Evolutionary conservation across 2,113 vertebrate species (phyloP), one percentile per base, ranked within the genome.

Genomic region (Cyphotilapia sp.): DNA sequence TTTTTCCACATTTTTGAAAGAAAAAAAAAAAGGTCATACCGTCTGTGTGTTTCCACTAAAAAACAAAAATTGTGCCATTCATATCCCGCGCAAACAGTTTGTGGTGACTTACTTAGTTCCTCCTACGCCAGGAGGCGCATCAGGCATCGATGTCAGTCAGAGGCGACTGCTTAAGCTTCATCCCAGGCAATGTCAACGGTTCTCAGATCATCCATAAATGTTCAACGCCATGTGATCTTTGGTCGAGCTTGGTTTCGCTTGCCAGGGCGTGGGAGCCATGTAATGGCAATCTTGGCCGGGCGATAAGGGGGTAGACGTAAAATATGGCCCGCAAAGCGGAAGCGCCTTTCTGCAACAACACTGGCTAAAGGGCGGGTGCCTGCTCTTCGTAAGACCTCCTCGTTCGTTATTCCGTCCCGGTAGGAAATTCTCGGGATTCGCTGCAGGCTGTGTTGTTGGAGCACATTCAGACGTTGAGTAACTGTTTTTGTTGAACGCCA

Each of bases 121-220:
- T 3, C 49, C 49, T 51, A 51, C 1, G 2, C 49, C 5, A 0
- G 49, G 17, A 5, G 8, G 0, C 4, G 2, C 49, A 51, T 51
- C 4, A 4, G 17, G 17, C 49, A 51, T 51, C 8, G 5, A 9
- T 51, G 8, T 51, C 5, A 9, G 49, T 51, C 17, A 51, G 8
- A 0, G 5, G 49, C 49, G 5, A 51, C 49, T 51, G 49, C 49
- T 51, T n/a, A 5, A 51, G 49, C 17, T n/a, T 51, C 2, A 1
- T 51, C 17, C 49, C 3, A 51, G 49, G 49, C 49, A 51, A 51
- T 51, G 8, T 51, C 17, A 3, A 51, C 17, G 3, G 49, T 51
- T 51, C 17, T 51, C 17, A n/a, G 49, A 51, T 51, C 49, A 51
- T 51, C 17, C 5, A 51, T 51, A 51, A 51, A 9, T 51, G 49